Evolutionary conservation across 2,113 vertebrate genomes (phyloP).

Genomic region (Pavo muticus): DNA sequence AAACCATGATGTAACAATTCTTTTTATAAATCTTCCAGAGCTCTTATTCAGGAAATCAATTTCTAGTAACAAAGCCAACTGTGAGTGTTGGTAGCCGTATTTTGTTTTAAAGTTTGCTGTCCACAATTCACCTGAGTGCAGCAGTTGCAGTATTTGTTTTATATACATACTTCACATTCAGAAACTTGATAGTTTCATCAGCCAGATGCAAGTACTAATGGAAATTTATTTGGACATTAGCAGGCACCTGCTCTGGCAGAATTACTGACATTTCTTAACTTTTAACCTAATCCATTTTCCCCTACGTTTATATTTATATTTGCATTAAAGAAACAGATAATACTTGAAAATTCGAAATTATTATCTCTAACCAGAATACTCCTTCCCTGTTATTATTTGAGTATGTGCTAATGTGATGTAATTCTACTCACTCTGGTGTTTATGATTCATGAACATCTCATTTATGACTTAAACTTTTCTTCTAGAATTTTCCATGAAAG

Average conservation of each 20-base stretch:
- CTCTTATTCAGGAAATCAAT: conserved; percentile 8
- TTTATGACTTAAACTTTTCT: background rate
- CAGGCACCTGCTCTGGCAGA: background rate
- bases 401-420: background rate
- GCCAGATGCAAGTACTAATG: background rate
- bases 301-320: conserved; percentile 5
- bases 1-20: background rate
- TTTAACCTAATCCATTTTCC: background rate
- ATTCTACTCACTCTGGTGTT: background rate
- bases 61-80: conserved; percentile 40
- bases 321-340: conserved; percentile 53
- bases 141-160: background rate
- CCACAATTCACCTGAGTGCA: background rate
- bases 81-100: background rate
- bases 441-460: background rate
- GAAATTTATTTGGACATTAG: background rate
- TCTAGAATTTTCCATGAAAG: conserved; percentile 2
- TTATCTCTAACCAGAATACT: background rate
- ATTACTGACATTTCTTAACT: conserved; percentile 12
- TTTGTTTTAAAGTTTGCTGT: background rate
- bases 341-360: conserved; percentile 25
- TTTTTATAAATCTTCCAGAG: conserved; percentile 39
- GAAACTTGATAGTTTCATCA: background rate
- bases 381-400: background rate
- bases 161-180: background rate